These are phyloP conservation scores for Siniperca chuatsi DNA, from an alignment of 2,113 vertebrate genomes.

Conservation along the genomic window DNA sequence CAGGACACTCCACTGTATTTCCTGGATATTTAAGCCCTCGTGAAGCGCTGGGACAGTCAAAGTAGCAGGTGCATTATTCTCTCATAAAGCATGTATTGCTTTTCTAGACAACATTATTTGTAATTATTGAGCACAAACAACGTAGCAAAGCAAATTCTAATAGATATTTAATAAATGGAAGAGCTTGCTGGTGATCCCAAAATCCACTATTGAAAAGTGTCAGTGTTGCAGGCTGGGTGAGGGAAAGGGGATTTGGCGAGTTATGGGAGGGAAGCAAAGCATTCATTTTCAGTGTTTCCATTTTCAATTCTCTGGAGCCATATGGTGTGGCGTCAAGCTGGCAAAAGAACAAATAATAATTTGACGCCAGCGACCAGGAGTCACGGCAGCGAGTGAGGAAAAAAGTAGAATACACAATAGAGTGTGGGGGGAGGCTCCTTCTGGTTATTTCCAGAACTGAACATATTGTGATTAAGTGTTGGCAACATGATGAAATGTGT, in stretches of 20 bases:
- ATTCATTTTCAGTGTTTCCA: slow-evolving; percentile 72
- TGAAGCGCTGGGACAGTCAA: slow-evolving; percentile 24
- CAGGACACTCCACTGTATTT: slow-evolving; percentile 30
- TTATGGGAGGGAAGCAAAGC: slow-evolving; percentile 28
- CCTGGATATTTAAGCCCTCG: slow-evolving; percentile 30
- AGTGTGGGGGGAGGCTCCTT: not conserved
- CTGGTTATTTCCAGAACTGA: slow-evolving; percentile 58
- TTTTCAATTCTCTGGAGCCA: slow-evolving; percentile 69
- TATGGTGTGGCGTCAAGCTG: slow-evolving; percentile 74
- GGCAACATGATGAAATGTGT: slow-evolving; percentile 52
- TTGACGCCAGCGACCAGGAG: slow-evolving; percentile 64
- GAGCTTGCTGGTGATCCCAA: slow-evolving; percentile 32
- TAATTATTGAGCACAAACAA: slow-evolving; percentile 23
- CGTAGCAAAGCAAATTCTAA: slow-evolving; percentile 16
- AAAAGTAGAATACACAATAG: slow-evolving; percentile 48
- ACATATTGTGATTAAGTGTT: slow-evolving; percentile 65
- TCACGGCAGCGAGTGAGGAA: slow-evolving; percentile 31
- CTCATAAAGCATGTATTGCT: slow-evolving; percentile 37
- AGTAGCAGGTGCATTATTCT: slow-evolving; percentile 34
- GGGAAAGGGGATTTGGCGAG: slow-evolving; percentile 24
- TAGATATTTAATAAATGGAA: slow-evolving; percentile 42
- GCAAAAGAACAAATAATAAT: slow-evolving; percentile 78
- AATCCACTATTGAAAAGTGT: slow-evolving; percentile 36
- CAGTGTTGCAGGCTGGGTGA: slow-evolving; percentile 35
- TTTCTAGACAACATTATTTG: slow-evolving; percentile 11